Evolutionary conservation across 2,797 vertebrate species (phyloP).

Genomic region (Erethizon dorsatum): DNA sequence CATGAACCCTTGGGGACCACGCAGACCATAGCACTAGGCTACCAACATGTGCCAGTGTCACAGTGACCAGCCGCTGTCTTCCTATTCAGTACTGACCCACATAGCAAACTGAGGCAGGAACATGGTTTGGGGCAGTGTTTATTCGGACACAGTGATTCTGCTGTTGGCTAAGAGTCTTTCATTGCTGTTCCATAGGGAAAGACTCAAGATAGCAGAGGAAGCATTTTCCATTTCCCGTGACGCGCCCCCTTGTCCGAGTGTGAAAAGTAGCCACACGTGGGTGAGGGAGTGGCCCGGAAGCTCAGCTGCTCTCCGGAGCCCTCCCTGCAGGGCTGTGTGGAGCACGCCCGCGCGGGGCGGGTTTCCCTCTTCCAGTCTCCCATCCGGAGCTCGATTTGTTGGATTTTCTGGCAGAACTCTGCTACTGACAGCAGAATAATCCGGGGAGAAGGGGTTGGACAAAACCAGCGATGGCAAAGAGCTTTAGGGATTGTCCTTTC

Average conservation of each 20-base stretch:
- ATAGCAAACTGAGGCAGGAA: background rate
- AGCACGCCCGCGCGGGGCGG: background rate
- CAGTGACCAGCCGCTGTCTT: background rate
- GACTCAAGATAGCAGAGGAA: background rate
- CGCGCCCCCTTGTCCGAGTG: background rate
- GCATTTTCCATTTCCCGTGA: constrained; percentile 14
- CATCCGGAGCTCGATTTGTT: background rate
- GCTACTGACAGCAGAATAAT: background rate
- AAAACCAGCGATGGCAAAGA: background rate
- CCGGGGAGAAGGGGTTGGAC: background rate
- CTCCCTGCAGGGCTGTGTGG: background rate
- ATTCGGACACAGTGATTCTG: background rate
- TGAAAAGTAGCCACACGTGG: background rate
- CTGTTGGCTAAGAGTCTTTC: background rate
- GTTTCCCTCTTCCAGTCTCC: background rate
- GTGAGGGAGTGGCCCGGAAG: background rate
- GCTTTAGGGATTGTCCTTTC: background rate
- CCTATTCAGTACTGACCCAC: background rate
- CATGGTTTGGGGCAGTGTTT: background rate
- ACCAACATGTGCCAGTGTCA: background rate
- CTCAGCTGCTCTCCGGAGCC: constrained; percentile 14
- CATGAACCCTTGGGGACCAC: background rate
- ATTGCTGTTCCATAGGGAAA: background rate
- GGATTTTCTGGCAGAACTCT: background rate
- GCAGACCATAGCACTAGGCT: background rate